phyloP scores from a whole-genome alignment of 2,113 vertebrate species.

The Hyperopisus bebe region DNA sequence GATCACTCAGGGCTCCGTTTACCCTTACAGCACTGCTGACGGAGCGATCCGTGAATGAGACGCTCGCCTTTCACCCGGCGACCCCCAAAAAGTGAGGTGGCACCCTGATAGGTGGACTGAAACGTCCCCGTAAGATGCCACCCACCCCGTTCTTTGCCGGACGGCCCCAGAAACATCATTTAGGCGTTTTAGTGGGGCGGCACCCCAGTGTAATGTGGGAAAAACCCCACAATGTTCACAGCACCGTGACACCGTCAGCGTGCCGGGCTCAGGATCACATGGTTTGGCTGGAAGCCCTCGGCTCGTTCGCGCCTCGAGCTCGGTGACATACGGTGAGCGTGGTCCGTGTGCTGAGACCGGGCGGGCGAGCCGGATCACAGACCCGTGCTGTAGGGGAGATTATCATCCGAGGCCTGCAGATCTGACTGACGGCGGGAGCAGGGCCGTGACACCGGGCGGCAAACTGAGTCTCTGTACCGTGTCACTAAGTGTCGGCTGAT shows the following conservation, averaged over 20 bases:
- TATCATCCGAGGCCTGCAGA: not conserved
- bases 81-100: not conserved
- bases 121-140: not conserved
- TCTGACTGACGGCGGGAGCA: not conserved
- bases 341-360: not conserved
- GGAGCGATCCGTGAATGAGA: not conserved
- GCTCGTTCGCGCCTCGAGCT: not conserved
- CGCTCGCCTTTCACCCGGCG: not conserved
- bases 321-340: not conserved
- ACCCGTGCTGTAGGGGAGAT: not conserved
- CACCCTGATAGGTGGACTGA: not conserved
- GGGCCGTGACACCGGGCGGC: not conserved
- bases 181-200: not conserved
- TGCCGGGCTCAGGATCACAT: not conserved
- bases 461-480: not conserved
- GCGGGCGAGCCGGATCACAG: not conserved
- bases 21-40: not conserved
- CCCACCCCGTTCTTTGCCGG: not conserved
- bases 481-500: not conserved
- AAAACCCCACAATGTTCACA: not conserved
- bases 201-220: not conserved
- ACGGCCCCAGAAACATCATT: not conserved
- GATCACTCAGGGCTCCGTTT: not conserved
- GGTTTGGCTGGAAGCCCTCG: slow-evolving; percentile 12
- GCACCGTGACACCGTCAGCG: not conserved